Percentiles rank a stretch among this genome's conserved stretches.
Conservation (phyloP, 2,888 invertebrate species). For the Tinea pellionella region DNA sequence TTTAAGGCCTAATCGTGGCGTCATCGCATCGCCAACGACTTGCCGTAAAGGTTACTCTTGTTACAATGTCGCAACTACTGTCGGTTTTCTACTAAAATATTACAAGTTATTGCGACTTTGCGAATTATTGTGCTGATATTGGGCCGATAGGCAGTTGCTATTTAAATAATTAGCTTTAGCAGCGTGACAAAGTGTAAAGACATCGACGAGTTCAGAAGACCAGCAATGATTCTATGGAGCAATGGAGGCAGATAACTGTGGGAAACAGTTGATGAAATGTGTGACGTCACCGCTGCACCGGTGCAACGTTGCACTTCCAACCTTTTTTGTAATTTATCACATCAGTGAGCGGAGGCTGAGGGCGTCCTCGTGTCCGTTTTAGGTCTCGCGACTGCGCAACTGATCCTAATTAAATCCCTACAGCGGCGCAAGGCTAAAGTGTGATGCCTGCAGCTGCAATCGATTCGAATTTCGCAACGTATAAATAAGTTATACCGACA, state of each 20-base stretch:
- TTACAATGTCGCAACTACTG: conserved; percentile 50
- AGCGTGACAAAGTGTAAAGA: conserved; percentile 23
- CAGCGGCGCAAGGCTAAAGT: conserved; percentile 63
- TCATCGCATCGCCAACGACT: neutral
- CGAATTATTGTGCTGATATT: neutral
- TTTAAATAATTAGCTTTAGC: conserved; percentile 17
- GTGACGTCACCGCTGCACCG: conserved; percentile 41
- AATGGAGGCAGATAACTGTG: conserved; percentile 28
- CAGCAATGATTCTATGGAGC: no score
- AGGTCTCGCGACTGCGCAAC: conserved; percentile 56
- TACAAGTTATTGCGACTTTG: conserved; percentile 20
- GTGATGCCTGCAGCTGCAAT: conserved; percentile 68
- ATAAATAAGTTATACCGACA: conserved; percentile 58
- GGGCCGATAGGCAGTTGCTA: neutral
- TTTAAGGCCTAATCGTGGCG: conserved; percentile 4
- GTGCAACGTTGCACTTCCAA: conserved; percentile 36
- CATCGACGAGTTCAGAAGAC: neutral
- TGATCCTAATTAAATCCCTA: conserved; percentile 70
- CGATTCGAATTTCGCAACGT: conserved; percentile 67
- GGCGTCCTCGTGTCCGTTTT: conserved; percentile 66
- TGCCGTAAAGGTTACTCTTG: conserved; percentile 59
- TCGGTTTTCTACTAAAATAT: conserved; percentile 35
- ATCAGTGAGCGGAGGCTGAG: conserved; percentile 49
- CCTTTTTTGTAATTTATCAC: conserved; percentile 45
- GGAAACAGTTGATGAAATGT: conserved; percentile 48